A percentile compares a stretch with the other conserved stretches of the same genome.
These are phyloP conservation scores for Papio anubis DNA, from an alignment of 2,113 vertebrate species.

Conservation along the genomic window DNA sequence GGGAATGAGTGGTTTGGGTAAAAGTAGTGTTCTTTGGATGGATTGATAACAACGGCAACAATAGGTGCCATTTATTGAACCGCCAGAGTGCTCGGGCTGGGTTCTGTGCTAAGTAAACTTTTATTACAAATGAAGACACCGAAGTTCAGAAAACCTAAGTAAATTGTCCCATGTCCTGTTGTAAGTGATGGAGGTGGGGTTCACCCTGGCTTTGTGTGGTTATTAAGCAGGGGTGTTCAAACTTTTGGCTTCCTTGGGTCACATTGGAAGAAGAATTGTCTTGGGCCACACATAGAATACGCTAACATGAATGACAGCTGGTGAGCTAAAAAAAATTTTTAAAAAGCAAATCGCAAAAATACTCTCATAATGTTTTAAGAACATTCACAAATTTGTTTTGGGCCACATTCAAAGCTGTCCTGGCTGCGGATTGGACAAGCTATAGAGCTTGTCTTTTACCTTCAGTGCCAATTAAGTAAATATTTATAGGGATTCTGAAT, in stretches of 20 bases:
- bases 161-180: neutral
- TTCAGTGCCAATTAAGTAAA: neutral
- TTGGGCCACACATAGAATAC: no score
- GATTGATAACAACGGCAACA: neutral
- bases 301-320: no score
- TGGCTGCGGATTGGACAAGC: no score
- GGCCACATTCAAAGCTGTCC: no score
- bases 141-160: neutral
- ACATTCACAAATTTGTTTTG: no score
- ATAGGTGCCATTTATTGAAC: neutral
- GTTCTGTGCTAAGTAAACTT: neutral
- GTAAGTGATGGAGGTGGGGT: neutral
- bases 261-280: no score
- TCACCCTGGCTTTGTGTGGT: neutral
- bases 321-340: no score
- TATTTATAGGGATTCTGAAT: neutral
- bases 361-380: no score
- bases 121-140: neutral
- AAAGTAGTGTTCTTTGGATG: neutral
- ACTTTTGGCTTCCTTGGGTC: no score
- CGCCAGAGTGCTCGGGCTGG: neutral
- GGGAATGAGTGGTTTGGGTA: neutral
- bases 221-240: no score
- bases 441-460: neutral
- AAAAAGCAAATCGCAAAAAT: no score